Conservation (phyloP, 2,113 vertebrate species). For the Planiliza haematocheilus region DNA sequence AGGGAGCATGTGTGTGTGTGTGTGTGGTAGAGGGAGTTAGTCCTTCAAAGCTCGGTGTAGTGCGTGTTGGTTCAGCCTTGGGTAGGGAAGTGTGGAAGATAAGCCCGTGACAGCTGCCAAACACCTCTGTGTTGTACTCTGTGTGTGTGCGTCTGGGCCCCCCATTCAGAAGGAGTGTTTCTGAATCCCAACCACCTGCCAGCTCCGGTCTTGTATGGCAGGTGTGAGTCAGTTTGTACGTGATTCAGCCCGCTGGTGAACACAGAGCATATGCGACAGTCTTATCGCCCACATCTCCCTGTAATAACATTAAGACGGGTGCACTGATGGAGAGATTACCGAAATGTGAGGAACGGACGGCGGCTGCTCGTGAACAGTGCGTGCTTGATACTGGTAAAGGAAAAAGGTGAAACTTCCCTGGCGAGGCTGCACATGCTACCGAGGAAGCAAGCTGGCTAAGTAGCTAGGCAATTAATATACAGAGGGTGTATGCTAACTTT, state of each 20-base stretch:
- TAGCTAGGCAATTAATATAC: no score
- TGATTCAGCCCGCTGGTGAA: slow-evolving; percentile 64
- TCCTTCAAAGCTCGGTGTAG: slow-evolving; percentile 57
- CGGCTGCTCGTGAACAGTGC: slow-evolving; percentile 1
- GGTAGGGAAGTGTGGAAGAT: slow-evolving; percentile 71
- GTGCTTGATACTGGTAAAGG: background rate
- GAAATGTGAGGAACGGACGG: slow-evolving; percentile 33
- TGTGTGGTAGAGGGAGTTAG: slow-evolving; percentile 24
- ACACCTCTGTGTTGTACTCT: slow-evolving; percentile 69
- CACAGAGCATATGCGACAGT: slow-evolving; percentile 64
- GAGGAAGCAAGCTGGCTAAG: no score
- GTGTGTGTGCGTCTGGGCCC: slow-evolving; percentile 49
- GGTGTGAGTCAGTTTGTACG: slow-evolving; percentile 66
- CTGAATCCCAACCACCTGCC: slow-evolving; percentile 76
- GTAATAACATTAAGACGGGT: slow-evolving; percentile 54
- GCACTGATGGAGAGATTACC: slow-evolving; percentile 68
- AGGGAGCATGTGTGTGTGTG: slow-evolving; percentile 37
- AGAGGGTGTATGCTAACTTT: no score
- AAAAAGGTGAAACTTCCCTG: no score
- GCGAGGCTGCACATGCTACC: no score
- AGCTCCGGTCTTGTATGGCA: slow-evolving; percentile 61
- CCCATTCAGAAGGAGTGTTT: slow-evolving; percentile 58
- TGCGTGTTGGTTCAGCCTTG: slow-evolving; percentile 66
- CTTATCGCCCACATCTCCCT: slow-evolving; percentile 67
- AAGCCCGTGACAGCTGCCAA: slow-evolving; percentile 82